These are phyloP conservation scores for Echinops telfairi DNA, from an alignment of 2,113 vertebrate species.

Conservation along the genomic window DNA sequence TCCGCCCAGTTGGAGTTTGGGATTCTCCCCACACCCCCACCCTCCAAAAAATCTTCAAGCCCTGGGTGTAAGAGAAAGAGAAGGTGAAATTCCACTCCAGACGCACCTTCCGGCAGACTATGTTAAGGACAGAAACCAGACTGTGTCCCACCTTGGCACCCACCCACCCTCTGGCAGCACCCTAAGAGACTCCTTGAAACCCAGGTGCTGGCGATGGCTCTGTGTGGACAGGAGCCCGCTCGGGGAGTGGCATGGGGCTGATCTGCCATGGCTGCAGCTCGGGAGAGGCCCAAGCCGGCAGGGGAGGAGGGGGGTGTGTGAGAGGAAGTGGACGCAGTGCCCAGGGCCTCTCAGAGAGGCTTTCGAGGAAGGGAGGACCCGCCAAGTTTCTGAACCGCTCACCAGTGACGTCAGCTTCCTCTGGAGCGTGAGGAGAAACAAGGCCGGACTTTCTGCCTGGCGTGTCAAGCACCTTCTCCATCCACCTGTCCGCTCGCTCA, in stretches of 20 bases:
- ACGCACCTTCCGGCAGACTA: fast-evolving
- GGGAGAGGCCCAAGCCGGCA: background rate
- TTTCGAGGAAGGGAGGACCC: background rate
- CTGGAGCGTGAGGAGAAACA: fast-evolving
- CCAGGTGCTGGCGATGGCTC: background rate
- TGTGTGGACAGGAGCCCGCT: too few species aligned
- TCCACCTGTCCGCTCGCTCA: fast-evolving
- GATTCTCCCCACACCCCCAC: background rate
- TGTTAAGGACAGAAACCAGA: background rate
- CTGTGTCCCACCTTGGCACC: fast-evolving
- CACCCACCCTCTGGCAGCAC: background rate
- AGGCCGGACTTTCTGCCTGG: fast-evolving
- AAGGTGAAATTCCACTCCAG: background rate
- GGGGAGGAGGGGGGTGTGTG: background rate
- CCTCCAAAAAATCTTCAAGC: background rate
- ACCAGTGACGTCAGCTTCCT: background rate
- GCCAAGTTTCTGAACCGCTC: background rate
- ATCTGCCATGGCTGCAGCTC: fast-evolving
- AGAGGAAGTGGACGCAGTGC: fast-evolving
- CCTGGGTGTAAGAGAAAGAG: background rate
- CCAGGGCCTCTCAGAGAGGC: background rate
- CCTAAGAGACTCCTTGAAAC: fast-evolving
- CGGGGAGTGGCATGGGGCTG: too few species aligned
- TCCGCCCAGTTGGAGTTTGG: background rate
- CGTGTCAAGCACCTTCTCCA: fast-evolving